Evolutionary conservation across 2,113 vertebrate species (phyloP).

Genomic region (Chionis minor): DNA sequence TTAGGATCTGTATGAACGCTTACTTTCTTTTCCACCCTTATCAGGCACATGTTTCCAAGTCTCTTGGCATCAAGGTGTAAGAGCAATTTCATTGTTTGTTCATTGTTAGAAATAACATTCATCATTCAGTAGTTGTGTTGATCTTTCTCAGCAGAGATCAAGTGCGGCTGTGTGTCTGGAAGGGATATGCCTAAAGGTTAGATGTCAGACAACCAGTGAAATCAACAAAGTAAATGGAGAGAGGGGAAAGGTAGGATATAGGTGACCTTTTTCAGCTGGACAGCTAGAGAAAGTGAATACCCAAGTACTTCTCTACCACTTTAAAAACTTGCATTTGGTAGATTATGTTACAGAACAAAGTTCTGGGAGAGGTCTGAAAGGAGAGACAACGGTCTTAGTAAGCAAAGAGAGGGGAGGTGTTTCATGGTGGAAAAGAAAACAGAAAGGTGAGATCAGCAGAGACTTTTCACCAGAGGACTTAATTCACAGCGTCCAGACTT

Average conservation of each 20-base stretch:
- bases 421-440: background rate
- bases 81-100: background rate
- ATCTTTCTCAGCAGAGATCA: background rate
- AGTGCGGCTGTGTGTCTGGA: background rate
- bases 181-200: background rate
- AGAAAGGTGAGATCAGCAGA: background rate
- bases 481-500: background rate
- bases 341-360: background rate
- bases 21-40: background rate
- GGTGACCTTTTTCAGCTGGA: background rate
- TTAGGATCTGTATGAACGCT: background rate
- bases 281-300: background rate
- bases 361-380: background rate
- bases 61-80: background rate
- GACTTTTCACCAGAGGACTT: background rate
- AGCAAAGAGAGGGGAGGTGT: background rate
- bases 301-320: background rate
- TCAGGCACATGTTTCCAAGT: background rate
- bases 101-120: background rate
- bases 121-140: background rate
- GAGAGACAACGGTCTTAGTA: background rate
- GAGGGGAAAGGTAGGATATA: background rate
- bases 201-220: background rate
- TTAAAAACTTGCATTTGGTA: background rate
- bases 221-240: background rate